phyloP scores from a whole-genome alignment of 1,140 invertebrate genomes.

The Tetramorium parvispinum region DNA sequence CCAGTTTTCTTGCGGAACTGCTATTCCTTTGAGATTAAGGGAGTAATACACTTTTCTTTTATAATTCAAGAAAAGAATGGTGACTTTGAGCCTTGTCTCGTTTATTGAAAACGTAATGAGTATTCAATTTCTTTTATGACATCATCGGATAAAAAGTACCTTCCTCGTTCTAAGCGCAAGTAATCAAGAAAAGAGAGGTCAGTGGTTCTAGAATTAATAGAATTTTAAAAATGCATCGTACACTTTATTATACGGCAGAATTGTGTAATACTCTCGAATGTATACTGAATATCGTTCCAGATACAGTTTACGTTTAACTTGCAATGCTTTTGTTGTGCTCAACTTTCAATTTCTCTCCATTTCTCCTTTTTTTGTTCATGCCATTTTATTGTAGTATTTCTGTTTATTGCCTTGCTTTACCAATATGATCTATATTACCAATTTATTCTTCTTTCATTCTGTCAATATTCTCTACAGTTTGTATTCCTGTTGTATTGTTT shows the following conservation, averaged over 20 bases:
- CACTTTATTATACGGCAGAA: background rate
- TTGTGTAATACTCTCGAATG: slow-evolving; percentile 2
- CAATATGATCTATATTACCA: background rate
- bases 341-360: slow-evolving; percentile 26
- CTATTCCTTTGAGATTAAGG: background rate
- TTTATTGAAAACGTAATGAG: slow-evolving; percentile 34
- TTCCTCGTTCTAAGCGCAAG: background rate
- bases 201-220: slow-evolving; percentile 34
- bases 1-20: background rate
- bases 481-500: slow-evolving; percentile 24
- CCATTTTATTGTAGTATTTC: slow-evolving; percentile 17
- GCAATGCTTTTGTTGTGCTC: slow-evolving; percentile 11
- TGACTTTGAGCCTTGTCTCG: background rate
- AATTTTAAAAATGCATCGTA: slow-evolving; percentile 36
- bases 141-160: background rate
- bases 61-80: slow-evolving; percentile 18
- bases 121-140: slow-evolving; percentile 30
- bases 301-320: slow-evolving; percentile 9
- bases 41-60: background rate
- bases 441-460: slow-evolving; percentile 12
- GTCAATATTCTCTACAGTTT: background rate
- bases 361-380: background rate
- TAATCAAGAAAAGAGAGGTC: background rate
- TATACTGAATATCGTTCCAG: slow-evolving; percentile 14
- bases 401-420: slow-evolving; percentile 27